Base-by-base conservation (phyloP, 2,113 vertebrate genomes). In the Menidia beryllina region DNA sequence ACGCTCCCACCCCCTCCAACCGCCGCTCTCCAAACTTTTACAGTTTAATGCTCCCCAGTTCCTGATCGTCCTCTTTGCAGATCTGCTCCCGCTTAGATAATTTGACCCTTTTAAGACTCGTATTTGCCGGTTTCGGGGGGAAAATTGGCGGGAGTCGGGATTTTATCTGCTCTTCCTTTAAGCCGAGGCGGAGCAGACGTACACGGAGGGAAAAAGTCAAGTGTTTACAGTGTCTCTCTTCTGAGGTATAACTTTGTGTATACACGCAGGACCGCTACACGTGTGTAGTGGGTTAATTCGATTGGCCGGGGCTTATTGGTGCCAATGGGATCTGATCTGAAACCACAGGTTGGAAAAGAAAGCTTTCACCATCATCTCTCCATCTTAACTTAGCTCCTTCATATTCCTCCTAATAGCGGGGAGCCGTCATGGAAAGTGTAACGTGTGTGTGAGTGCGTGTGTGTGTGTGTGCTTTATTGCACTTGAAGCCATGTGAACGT, bases 301-400 rank as follows among this genome's bases (percentile, higher is more conserved):
- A 91, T 92, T 90, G 83, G 77, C 79, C 14, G 21, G 74, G 76
- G 82, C 82, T 76, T 70, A 79, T 77, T 69, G 30, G 67, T 79
- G 91, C 91, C 91, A 91, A 83, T 72, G 74, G 36, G 41, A 81
- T 83, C 71, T 27, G 71, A 90, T 91, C 75, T 79, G 48, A 85
- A 87, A 91, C 88, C 87, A 77, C 83, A 88, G 79, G 63, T 63
- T 86, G 85, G 81, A 84, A 82, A 43, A 63, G 50, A 62, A 72
- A 72, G 56, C 67, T 63, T 81, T 72, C 53, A 47, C 12, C 41
- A 23, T 55, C 55, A 21, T 74, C 60, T 72, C 47, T 38, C 15
- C 24, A 15, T 56, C 34, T 61, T 19, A 53, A 54, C 60, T 13
- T 73, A n/a, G n/a, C n/a, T n/a, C 48, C 41, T 67, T 61, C 38